phyloP scores from a whole-genome alignment of 2,113 vertebrate genomes.

The Felis catus region DNA sequence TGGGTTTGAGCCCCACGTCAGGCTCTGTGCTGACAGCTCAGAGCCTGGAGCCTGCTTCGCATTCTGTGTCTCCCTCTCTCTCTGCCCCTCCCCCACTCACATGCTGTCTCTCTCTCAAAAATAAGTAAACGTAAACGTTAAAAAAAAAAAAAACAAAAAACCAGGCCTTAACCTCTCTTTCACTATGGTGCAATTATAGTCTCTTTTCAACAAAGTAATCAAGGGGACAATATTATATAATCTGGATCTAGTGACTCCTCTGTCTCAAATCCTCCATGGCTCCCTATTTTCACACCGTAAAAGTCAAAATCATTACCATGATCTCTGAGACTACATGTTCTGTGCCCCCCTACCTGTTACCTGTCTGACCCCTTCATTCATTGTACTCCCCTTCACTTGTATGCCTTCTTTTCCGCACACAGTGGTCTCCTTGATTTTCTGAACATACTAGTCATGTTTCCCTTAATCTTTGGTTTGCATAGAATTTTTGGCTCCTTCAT shows the following conservation, averaged over 20 bases:
- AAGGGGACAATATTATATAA: neutral
- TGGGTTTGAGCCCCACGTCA: too few relatives aligned
- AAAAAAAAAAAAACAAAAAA: neutral
- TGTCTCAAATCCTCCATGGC: neutral
- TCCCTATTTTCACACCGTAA: neutral
- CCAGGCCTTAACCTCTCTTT: neutral
- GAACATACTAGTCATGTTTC: neutral
- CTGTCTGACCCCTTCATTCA: neutral
- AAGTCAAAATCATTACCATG: neutral
- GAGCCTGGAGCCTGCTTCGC: too few relatives aligned
- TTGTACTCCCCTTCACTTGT: fast-evolving
- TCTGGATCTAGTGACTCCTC: neutral
- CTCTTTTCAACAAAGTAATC: neutral
- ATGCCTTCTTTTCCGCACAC: neutral
- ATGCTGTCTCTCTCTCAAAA: too few relatives aligned
- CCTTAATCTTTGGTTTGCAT: neutral
- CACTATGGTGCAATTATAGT: fast-evolving
- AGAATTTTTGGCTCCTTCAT: neutral
- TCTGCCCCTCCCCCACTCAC: too few relatives aligned
- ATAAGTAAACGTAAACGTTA: too few relatives aligned
- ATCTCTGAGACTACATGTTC: fast-evolving
- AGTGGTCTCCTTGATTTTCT: neutral
- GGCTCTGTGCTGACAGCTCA: too few relatives aligned
- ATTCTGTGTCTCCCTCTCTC: too few relatives aligned
- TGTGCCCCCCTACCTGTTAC: fast-evolving